Evolutionary conservation across 1,140 invertebrate genomes (phyloP).

Genomic region (Globodera rostochiensis): DNA sequence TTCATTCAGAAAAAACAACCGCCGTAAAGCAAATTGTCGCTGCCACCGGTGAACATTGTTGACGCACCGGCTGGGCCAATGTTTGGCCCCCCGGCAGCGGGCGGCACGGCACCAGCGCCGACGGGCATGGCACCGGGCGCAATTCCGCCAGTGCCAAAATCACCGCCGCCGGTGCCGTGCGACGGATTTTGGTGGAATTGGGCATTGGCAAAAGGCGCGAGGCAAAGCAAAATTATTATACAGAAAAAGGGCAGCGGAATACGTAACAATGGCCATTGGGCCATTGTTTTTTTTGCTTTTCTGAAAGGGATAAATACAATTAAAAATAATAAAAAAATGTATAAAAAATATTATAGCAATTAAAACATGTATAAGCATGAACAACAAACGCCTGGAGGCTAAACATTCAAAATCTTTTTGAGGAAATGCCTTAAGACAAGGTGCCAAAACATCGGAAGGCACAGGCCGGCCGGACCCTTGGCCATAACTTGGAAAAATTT

Average conservation of each 20-base stretch:
- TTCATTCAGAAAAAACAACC: conserved; percentile 21
- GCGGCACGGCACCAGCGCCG: conserved; percentile 17
- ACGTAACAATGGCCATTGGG: too few species aligned
- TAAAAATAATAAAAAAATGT: too few species aligned
- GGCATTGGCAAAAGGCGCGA: not conserved
- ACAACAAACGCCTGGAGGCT: too few species aligned
- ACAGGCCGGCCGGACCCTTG: too few species aligned
- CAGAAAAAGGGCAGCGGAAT: not conserved
- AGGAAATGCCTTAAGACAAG: too few species aligned
- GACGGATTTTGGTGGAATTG: conserved; percentile 38
- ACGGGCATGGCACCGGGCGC: not conserved
- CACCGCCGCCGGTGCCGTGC: conserved; percentile 10
- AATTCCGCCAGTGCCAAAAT: conserved; percentile 14
- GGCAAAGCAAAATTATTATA: not conserved
- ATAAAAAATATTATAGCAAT: too few species aligned
- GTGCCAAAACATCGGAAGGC: too few species aligned
- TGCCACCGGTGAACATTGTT: conserved; percentile 54
- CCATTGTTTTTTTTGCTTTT: too few species aligned
- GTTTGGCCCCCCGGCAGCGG: conserved; percentile 27
- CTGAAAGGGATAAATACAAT: too few species aligned
- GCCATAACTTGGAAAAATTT: too few species aligned
- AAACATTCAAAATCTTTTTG: too few species aligned
- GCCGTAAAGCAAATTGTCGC: conserved; percentile 53
- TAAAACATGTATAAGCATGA: too few species aligned
- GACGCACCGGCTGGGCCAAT: conserved; percentile 27